A percentile compares a stretch with the other conserved stretches of the same genome.
phyloP scores from a whole-genome alignment of 2,113 vertebrate genomes.

The Mormyrus lacerda region DNA sequence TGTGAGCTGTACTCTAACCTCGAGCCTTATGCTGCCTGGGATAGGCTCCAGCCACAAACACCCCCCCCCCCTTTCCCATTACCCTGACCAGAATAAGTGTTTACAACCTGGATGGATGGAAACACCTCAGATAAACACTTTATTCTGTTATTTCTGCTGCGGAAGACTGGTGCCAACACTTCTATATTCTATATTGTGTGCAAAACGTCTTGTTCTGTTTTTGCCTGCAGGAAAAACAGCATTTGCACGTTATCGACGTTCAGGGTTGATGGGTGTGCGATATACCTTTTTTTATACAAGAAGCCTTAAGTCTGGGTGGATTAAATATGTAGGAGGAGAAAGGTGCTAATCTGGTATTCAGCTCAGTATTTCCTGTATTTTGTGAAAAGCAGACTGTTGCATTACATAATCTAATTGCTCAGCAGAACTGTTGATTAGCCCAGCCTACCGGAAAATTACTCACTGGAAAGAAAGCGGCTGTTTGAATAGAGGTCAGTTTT shows the following conservation, averaged over 20 bases:
- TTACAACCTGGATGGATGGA: background rate
- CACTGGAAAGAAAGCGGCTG: background rate
- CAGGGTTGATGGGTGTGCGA: background rate
- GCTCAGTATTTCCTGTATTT: background rate
- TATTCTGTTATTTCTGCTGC: background rate
- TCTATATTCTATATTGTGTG: background rate
- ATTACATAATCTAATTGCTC: background rate
- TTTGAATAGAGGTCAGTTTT: background rate
- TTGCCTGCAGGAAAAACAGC: background rate
- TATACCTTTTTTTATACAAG: background rate
- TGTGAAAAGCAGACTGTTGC: background rate
- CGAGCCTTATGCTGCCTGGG: background rate
- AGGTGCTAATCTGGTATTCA: background rate
- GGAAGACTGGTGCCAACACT: background rate
- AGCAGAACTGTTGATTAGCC: background rate
- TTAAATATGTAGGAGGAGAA: background rate
- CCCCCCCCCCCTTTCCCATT: too few relatives aligned
- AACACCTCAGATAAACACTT: background rate
- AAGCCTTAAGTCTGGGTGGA: background rate
- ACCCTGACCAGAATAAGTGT: background rate
- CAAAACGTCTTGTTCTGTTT: background rate
- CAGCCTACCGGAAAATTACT: background rate
- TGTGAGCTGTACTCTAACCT: background rate
- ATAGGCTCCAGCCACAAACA: background rate
- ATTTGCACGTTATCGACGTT: background rate